Percentiles rank a stretch among this genome's conserved stretches.
Conservation (phyloP, 2,888 invertebrate genomes). For the Clistopyga incitator region DNA sequence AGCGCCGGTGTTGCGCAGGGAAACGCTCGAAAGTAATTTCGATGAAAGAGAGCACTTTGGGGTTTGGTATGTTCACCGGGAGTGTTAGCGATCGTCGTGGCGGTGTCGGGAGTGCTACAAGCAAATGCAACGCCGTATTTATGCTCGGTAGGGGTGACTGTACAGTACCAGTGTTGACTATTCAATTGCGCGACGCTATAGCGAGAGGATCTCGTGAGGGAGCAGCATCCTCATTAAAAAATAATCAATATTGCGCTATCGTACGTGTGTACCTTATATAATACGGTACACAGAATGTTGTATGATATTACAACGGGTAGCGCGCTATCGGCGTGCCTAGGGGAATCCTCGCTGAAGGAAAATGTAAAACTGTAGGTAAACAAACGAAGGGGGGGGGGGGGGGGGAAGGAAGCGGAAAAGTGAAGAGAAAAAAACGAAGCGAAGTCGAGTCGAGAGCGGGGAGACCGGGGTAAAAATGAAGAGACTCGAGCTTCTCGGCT, state of each 20-base stretch:
- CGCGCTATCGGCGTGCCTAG: background rate
- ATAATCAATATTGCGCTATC: slow-evolving; percentile 42
- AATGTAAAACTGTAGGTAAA: slow-evolving; percentile 59
- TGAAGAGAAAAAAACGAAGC: slow-evolving; percentile 36
- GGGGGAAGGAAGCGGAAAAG: slow-evolving; percentile 29
- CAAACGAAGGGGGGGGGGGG: slow-evolving; percentile 38
- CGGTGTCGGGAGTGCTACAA: background rate
- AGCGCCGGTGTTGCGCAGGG: slow-evolving; percentile 17
- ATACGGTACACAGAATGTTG: slow-evolving; percentile 1
- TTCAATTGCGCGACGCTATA: slow-evolving; percentile 32
- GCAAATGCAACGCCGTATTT: background rate
- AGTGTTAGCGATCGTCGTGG: slow-evolving; percentile 32
- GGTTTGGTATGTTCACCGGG: slow-evolving; percentile 9
- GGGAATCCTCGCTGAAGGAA: slow-evolving; percentile 32
- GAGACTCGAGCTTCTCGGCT: slow-evolving; percentile 54
- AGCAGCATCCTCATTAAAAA: slow-evolving; percentile 38
- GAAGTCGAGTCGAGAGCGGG: slow-evolving; percentile 9
- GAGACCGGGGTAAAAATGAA: slow-evolving; percentile 59
- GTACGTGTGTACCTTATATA: slow-evolving; percentile 8
- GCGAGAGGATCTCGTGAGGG: background rate
- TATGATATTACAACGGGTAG: slow-evolving; percentile 31
- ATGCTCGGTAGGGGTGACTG: slow-evolving; percentile 12
- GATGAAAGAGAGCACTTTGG: slow-evolving; percentile 57
- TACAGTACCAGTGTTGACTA: slow-evolving; percentile 28
- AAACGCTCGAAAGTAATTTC: slow-evolving; percentile 60